Base-by-base conservation (phyloP, 2,888 invertebrate genomes). In the Phengaris alcon region DNA sequence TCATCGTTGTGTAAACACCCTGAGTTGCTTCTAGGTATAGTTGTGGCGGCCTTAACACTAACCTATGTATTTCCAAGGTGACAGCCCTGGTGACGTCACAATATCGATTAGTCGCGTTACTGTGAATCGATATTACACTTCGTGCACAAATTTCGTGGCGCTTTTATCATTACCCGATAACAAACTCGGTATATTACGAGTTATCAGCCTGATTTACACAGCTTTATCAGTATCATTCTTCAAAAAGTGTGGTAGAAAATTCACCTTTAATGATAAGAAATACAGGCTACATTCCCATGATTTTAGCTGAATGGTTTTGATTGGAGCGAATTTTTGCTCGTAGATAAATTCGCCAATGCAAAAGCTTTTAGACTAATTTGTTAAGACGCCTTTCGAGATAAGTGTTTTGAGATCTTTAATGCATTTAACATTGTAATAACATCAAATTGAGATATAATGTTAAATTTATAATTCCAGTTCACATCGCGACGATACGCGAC, bases 321-420 rank as follows among this genome's bases (percentile, higher is more conserved):
- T 75, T 75, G 46, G 22, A 69, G 68, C 46, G 55, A 69, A 69
- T 75, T 75, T 69, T 75, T 55, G 68, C 54, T 55, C 12, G 46
- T 68, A 57, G 74, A 75, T 75, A 75, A 55, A 69, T 46, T 64
- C 12, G 72, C 52, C 22, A 74, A 74, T 35, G 68, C 15, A 10
- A 74, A 69, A 57, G 69, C 69, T 54, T 75, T 75, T 75, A 75
- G 75, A 57, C 35, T 72, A 72, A 72, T 75, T 69, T 75, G 69
- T 69, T 69, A 44, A 55, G 69, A 48, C 69, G 55, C 69, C 68
- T 55, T 54, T 69, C 22, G 15, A 69, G 74, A 75, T 75, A 68
- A 55, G 51, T 68, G 44, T 13, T 15, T 12, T 9, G 22, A 72
- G 54, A 54, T 68, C 35, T 22, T 54, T 72, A 52, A 54, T 52